Conservation (phyloP, 2,113 vertebrate genomes). For the human region GRCh38 chr5:121974001-121974500, state of each 20-base stretch:
- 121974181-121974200: slow-evolving; percentile 90
- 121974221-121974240: slow-evolving; percentile 90
- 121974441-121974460: slow-evolving; percentile 23
- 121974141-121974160: slow-evolving; percentile 40
- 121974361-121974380: not conserved
- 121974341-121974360: not conserved
- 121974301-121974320: slow-evolving; percentile 30
- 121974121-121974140: slow-evolving; percentile 40
- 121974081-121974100: slow-evolving; percentile 48
- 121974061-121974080: slow-evolving; percentile 33
- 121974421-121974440: not conserved
- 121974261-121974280: slow-evolving; percentile 89
- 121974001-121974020: slow-evolving; percentile 67
- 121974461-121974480: not conserved
- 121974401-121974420: not conserved
- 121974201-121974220: slow-evolving; percentile 97
- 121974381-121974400: not conserved
- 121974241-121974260: slow-evolving; percentile 93
- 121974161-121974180: slow-evolving; percentile 47
- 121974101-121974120: not conserved
- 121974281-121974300: slow-evolving; percentile 86
- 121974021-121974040: slow-evolving; percentile 67
- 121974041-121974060: slow-evolving; percentile 67
- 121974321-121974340: slow-evolving; percentile 48
- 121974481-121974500: not conserved